These are phyloP conservation scores for Periplaneta americana DNA, from an alignment of 1,140 invertebrate species.

Conservation along the genomic window DNA sequence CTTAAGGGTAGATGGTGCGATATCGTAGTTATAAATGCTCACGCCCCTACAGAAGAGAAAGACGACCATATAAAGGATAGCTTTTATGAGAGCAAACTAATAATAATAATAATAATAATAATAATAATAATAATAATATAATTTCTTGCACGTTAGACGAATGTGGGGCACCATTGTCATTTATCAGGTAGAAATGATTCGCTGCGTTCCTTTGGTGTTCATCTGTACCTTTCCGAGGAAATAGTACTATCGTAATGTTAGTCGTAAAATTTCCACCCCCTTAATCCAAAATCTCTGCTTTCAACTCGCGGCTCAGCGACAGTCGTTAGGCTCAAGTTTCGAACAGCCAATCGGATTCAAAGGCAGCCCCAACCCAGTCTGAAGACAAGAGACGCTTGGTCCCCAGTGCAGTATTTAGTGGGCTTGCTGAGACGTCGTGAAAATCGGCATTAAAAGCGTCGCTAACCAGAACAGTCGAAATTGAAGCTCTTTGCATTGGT, in stretches of 20 bases:
- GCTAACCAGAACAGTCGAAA: background rate
- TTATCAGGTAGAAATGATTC: background rate
- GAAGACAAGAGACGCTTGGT: background rate
- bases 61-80: too few species aligned
- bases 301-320: background rate
- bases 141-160: too few species aligned
- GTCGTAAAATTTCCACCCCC: background rate
- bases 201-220: background rate
- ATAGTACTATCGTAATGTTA: background rate
- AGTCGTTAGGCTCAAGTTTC: background rate
- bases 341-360: background rate
- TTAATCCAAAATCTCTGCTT: background rate
- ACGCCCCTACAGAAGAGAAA: too few species aligned
- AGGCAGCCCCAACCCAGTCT: background rate
- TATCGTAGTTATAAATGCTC: too few species aligned
- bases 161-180: too few species aligned
- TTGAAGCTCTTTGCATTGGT: background rate
- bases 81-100: too few species aligned
- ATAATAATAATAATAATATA: too few species aligned
- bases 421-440: background rate
- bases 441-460: background rate
- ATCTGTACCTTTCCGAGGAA: background rate
- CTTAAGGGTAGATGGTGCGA: too few species aligned
- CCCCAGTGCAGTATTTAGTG: background rate
- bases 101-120: too few species aligned